Percentiles rank a stretch among this genome's conserved stretches.
phyloP scores from a whole-genome alignment of 2,113 vertebrate species.

The Thomomys bottae region DNA sequence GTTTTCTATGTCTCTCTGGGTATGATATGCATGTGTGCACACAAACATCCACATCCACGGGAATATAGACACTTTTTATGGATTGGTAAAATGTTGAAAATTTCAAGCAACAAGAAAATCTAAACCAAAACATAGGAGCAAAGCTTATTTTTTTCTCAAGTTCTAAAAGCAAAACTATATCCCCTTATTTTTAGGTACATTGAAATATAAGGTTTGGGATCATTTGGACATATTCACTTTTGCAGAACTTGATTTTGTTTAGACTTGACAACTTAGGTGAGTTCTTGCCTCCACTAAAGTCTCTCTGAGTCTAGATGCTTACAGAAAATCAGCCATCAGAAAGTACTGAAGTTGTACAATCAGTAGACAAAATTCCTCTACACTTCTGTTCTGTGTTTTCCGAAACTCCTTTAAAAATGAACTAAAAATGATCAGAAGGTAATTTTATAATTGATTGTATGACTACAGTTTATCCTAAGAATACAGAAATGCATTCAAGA shows the following conservation, averaged over 20 bases:
- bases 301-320: constrained; percentile 33
- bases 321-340: not conserved
- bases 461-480: not conserved
- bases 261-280: not conserved
- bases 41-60: not conserved
- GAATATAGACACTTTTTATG: not conserved
- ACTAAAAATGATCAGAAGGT: not conserved
- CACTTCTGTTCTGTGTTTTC: not conserved
- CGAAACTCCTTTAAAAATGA: constrained; percentile 5
- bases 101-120: constrained; percentile 44
- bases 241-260: not conserved
- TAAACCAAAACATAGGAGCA: not conserved
- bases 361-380: not conserved
- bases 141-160: not conserved
- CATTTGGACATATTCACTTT: not conserved
- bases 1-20: not conserved
- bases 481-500: not conserved
- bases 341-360: not conserved
- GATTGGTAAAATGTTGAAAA: not conserved
- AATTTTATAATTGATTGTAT: not conserved
- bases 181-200: not conserved
- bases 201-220: constrained; percentile 25
- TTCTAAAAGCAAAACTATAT: not conserved
- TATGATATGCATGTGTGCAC: not conserved
- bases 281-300: not conserved